Percentiles rank a stretch among this genome's conserved stretches.
Conservation (phyloP, 1,140 invertebrate species). For the Druon quercuslanigerum region DNA sequence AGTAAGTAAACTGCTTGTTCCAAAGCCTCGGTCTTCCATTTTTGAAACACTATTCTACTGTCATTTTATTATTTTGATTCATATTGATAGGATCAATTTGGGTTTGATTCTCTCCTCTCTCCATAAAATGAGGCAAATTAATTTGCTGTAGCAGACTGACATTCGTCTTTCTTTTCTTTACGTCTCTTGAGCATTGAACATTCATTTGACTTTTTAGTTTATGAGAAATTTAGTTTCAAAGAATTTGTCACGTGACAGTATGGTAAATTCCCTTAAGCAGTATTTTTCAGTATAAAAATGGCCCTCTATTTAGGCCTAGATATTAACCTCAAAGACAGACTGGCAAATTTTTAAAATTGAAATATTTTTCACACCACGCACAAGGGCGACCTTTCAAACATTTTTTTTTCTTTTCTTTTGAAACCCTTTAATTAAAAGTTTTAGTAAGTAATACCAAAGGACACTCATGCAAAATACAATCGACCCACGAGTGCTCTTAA, state of each 20-base stretch:
- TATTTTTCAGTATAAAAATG: too few species aligned
- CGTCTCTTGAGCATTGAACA: too few species aligned
- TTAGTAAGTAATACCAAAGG: constrained; percentile 13
- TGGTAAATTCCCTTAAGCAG: too few species aligned
- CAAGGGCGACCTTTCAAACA: neutral
- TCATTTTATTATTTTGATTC: neutral
- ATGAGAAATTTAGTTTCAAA: too few species aligned
- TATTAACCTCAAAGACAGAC: too few species aligned
- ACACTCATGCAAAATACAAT: constrained; percentile 28
- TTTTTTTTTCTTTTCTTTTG: constrained; percentile 12
- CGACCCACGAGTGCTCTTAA: constrained; percentile 27
- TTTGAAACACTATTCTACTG: neutral
- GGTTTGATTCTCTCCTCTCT: too few species aligned
- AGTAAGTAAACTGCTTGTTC: neutral
- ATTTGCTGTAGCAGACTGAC: too few species aligned
- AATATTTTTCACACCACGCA: neutral
- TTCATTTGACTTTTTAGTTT: too few species aligned
- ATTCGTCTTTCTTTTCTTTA: too few species aligned
- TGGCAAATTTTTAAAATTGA: neutral
- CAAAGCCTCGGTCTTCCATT: neutral
- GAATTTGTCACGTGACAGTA: too few species aligned
- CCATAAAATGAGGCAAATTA: too few species aligned
- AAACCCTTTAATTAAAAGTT: constrained; percentile 26
- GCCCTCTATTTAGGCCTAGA: too few species aligned
- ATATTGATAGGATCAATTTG: neutral